Conservation (phyloP, 2,888 invertebrate genomes). For the Sarcophaga subvicina region DNA sequence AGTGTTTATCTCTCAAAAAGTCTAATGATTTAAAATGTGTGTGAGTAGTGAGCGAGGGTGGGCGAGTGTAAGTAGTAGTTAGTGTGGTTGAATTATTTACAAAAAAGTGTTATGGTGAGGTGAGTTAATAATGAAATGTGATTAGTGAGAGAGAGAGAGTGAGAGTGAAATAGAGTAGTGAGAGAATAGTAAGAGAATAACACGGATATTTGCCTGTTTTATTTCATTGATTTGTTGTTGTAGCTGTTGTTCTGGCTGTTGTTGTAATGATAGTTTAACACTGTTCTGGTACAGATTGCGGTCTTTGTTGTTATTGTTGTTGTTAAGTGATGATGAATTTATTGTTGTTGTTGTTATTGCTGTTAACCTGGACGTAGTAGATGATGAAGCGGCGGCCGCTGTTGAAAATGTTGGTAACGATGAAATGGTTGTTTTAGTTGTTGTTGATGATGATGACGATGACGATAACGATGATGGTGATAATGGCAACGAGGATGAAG, state of each 20-base stretch:
- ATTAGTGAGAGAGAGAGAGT: too few species aligned
- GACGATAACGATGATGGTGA: slow-evolving; percentile 35
- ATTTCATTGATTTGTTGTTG: slow-evolving; percentile 51
- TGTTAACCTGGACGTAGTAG: slow-evolving; percentile 68
- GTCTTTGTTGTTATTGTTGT: slow-evolving; percentile 33
- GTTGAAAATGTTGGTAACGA: slow-evolving; percentile 59
- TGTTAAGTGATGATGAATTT: slow-evolving; percentile 55
- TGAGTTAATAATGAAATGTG: too few species aligned
- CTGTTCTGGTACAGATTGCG: background rate
- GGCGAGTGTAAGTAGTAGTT: too few species aligned
- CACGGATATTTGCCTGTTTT: slow-evolving; percentile 56
- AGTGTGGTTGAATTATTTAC: too few species aligned
- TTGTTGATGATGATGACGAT: slow-evolving; percentile 59
- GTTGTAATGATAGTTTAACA: slow-evolving; percentile 48
- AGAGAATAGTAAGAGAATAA: background rate
- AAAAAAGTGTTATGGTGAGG: too few species aligned
- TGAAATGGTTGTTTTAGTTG: slow-evolving; percentile 53
- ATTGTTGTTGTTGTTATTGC: slow-evolving; percentile 30
- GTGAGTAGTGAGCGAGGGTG: too few species aligned
- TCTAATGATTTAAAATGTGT: too few species aligned
- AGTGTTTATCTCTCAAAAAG: too few species aligned
- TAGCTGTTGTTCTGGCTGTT: slow-evolving; percentile 49
- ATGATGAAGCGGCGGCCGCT: slow-evolving; percentile 58
- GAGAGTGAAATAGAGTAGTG: too few species aligned
- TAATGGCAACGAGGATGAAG: too few species aligned